phyloP scores from a whole-genome alignment of 2,797 vertebrate genomes.

The Peromyscus nudipes region DNA sequence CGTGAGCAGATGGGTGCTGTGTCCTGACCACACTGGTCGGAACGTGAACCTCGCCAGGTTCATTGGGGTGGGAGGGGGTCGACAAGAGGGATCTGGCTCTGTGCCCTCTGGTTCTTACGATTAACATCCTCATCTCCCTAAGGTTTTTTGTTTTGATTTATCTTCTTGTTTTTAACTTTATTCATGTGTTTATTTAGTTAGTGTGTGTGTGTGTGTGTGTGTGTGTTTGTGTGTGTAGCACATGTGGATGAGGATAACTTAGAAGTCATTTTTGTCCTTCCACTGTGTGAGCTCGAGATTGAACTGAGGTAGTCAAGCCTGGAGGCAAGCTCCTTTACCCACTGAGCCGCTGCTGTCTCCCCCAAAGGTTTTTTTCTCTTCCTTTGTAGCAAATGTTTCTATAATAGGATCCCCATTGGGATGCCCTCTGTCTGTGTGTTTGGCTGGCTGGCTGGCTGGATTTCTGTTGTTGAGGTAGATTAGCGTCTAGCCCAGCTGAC shows the following conservation, averaged over 20 bases:
- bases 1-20: rapidly evolving
- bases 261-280: neutral
- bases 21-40: neutral
- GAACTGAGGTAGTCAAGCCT: neutral
- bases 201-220: neutral
- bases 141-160: neutral
- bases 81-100: rapidly evolving
- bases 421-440: neutral
- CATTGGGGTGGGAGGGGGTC: rapidly evolving
- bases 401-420: neutral
- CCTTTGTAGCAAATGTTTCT: neutral
- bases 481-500: neutral
- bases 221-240: neutral
- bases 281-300: neutral
- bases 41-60: rapidly evolving
- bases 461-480: neutral
- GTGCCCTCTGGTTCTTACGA: rapidly evolving
- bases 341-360: neutral
- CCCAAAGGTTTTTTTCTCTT: neutral
- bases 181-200: neutral
- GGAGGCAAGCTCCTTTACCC: neutral
- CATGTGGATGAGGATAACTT: neutral
- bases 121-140: rapidly evolving
- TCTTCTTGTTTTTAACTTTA: neutral
- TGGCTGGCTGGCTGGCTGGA: neutral